phyloP scores from a whole-genome alignment of 2,113 vertebrate genomes.

The Coregonus clupeaformis region DNA sequence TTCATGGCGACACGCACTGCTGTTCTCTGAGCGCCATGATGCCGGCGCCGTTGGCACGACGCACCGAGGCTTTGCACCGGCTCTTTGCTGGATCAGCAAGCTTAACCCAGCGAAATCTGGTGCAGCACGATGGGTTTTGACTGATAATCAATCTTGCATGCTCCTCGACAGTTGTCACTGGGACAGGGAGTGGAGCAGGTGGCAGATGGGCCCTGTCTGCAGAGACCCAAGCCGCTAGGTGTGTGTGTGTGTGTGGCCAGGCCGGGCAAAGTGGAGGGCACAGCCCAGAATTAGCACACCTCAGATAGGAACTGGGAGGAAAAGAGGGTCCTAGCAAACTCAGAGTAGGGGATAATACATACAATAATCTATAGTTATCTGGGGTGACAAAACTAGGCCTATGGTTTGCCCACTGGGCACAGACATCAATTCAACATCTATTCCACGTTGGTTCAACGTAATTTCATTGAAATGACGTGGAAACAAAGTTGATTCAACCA shows the following conservation, averaged over 20 bases:
- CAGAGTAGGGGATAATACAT: background rate
- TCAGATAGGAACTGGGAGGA: background rate
- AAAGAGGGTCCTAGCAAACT: background rate
- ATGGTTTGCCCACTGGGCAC: background rate
- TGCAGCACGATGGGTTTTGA: conserved; percentile 89
- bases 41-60: conserved; percentile 87
- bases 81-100: conserved; percentile 96
- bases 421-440: too few species aligned
- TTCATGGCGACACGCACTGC: conserved; percentile 85
- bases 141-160: conserved; percentile 95
- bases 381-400: too few species aligned
- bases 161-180: conserved; percentile 94
- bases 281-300: background rate
- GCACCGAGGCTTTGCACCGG: conserved; percentile 82
- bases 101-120: conserved; percentile 95
- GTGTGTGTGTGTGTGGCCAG: background rate
- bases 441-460: too few species aligned
- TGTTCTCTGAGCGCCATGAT: conserved; percentile 85
- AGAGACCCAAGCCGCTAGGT: conserved; percentile 39
- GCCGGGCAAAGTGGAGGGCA: background rate
- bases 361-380: background rate
- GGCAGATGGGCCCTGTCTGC: conserved; percentile 91
- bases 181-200: conserved; percentile 84
- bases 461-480: too few species aligned
- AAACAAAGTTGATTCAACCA: too few species aligned